phyloP scores from a whole-genome alignment of 2,888 invertebrate species.

The Sthenelais limicola region DNA sequence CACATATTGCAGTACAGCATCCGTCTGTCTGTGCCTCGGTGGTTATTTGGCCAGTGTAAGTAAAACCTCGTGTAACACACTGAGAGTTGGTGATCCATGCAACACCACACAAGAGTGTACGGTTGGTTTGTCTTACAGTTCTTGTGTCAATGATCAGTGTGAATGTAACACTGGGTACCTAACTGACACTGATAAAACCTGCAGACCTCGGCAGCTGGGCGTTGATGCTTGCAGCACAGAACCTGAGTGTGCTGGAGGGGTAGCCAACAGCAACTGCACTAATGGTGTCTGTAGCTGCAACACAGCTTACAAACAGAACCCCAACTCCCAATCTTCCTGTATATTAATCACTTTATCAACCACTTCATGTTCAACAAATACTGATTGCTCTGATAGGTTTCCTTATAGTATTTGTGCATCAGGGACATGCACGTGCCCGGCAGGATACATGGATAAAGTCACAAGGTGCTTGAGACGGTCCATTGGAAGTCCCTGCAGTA shows the following conservation, averaged over 20 bases:
- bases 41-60: not conserved
- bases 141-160: not conserved
- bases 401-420: constrained; percentile 1
- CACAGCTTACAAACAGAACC: not conserved
- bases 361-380: not conserved
- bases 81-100: constrained; percentile 5
- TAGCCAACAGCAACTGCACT: constrained; percentile 8
- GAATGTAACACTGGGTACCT: not conserved
- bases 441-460: not conserved
- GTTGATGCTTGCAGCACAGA: constrained; percentile 4
- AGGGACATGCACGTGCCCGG: not conserved
- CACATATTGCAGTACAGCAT: not conserved
- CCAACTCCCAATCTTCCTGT: not conserved
- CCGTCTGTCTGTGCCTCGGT: not conserved
- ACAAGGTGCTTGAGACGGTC: not conserved
- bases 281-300: constrained; percentile 2
- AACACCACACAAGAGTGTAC: not conserved
- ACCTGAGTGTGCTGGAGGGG: not conserved
- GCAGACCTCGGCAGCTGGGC: not conserved
- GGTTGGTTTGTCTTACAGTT: not conserved
- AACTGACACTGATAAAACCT: not conserved
- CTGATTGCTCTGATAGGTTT: not conserved
- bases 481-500: not conserved
- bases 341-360: too few relatives aligned
- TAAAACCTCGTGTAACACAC: not conserved